A percentile compares a stretch with the other conserved stretches of the same genome.
phyloP scores from a whole-genome alignment of 35 echinoderm and acorn worm species.

The Ophiothrix spiculata region DNA sequence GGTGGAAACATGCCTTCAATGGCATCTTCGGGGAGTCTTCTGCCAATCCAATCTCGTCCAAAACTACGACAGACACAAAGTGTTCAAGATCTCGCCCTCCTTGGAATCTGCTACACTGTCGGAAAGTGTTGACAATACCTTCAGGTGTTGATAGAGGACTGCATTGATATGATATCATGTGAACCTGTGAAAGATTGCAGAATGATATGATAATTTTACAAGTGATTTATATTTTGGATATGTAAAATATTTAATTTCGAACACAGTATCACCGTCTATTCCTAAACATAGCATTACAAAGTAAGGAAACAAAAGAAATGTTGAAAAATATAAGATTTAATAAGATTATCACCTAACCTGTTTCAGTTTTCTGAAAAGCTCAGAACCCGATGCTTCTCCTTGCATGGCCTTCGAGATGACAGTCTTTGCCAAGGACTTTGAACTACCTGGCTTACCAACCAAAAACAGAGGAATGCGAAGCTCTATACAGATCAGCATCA shows the following conservation, averaged over 20 bases:
- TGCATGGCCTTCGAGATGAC: slow-evolving; percentile 20
- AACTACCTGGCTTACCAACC: slow-evolving; percentile 36
- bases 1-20: not conserved
- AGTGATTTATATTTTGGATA: too few relatives aligned
- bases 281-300: too few relatives aligned
- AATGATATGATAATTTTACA: too few relatives aligned
- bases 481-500: slow-evolving; percentile 29
- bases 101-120: slow-evolving; percentile 40
- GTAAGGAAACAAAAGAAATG: too few relatives aligned
- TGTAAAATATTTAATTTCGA: too few relatives aligned
- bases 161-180: slow-evolving; percentile 29
- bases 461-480: slow-evolving; percentile 29
- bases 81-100: slow-evolving; percentile 25
- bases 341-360: not conserved
- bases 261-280: too few relatives aligned
- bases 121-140: slow-evolving; percentile 22
- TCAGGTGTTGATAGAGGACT: slow-evolving; percentile 22
- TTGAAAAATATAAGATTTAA: too few relatives aligned
- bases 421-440: slow-evolving; percentile 31
- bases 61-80: slow-evolving; percentile 14
- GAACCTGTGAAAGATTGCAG: slow-evolving; percentile 19
- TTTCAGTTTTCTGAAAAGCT: slow-evolving; percentile 13
- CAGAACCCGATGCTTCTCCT: not conserved
- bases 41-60: slow-evolving; percentile 30
- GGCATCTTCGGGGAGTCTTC: slow-evolving; percentile 5